Evolutionary conservation across 2,113 vertebrate species (phyloP).

Genomic region (Lagenorhynchus albirostris): DNA sequence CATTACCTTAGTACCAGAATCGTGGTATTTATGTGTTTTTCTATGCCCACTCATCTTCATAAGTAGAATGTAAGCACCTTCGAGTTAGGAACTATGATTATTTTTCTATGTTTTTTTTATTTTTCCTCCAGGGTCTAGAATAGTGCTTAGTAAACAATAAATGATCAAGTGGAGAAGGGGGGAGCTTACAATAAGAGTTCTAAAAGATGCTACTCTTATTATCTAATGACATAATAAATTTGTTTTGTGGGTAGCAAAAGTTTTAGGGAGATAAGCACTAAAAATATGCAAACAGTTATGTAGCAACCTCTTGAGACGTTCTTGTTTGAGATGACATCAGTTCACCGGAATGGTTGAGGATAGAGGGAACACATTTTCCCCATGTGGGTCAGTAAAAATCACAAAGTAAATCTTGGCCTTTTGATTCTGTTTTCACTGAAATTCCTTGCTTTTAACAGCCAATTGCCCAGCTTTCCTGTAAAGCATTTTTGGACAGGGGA

Average conservation of each 20-base stretch:
- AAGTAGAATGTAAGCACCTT: neutral
- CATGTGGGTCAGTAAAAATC: conserved; percentile 25
- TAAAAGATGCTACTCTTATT: neutral
- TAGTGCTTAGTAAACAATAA: neutral
- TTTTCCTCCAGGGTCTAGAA: neutral
- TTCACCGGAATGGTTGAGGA: neutral
- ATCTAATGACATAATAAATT: neutral
- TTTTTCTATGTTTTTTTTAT: neutral
- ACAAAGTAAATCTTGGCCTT: conserved; percentile 53
- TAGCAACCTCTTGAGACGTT: neutral
- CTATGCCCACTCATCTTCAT: neutral
- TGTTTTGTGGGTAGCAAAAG: neutral
- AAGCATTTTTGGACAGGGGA: conserved; percentile 49
- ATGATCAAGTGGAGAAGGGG: neutral
- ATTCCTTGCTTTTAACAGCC: conserved; percentile 49
- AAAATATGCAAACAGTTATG: conserved; percentile 14
- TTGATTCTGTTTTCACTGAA: conserved; percentile 39
- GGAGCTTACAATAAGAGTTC: neutral
- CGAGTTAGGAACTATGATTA: neutral
- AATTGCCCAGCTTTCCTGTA: conserved; percentile 36
- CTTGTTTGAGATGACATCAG: conserved; percentile 11
- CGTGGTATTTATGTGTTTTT: neutral
- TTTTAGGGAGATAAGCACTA: neutral
- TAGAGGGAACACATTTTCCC: conserved; percentile 15
- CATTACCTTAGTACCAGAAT: neutral